phyloP scores from a whole-genome alignment of 92 coral and sea anemone species.

The Phenganax subtilis region DNA sequence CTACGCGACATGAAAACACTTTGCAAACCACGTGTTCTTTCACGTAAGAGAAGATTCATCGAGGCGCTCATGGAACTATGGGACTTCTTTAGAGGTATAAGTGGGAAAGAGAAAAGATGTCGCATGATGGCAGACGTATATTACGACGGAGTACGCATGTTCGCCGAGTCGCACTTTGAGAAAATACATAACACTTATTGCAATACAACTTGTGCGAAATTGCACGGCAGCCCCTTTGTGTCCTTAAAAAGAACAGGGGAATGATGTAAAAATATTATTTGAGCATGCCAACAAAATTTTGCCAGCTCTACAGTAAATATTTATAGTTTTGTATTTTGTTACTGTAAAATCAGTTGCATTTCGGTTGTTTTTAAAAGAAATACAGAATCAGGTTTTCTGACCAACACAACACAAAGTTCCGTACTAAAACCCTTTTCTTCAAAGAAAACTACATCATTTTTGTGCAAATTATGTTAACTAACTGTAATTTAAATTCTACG shows the following conservation, averaged over 20 bases:
- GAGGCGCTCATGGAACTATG: conserved; percentile 87
- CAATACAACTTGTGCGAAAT: conserved; percentile 75
- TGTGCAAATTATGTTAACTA: no score
- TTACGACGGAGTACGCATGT: conserved; percentile 73
- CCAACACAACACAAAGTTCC: no score
- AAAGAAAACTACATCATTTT: no score
- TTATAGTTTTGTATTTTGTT: background rate
- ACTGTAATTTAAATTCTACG: no score
- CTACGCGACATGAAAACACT: conserved; percentile 73
- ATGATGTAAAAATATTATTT: background rate
- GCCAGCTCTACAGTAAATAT: no score
- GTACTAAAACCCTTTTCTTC: no score
- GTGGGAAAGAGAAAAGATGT: conserved; percentile 80
- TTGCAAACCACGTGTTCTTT: conserved; percentile 59
- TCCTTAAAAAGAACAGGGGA: conserved; percentile 7
- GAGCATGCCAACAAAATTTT: background rate
- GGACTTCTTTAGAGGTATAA: conserved; percentile 89
- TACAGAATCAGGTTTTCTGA: no score
- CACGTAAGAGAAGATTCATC: conserved; percentile 68
- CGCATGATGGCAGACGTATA: conserved; percentile 82
- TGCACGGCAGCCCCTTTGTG: conserved; percentile 88
- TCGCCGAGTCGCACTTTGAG: conserved; percentile 87
- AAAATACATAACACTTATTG: conserved; percentile 74
- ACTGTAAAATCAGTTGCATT: no score
- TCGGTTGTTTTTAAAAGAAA: no score